Evolutionary conservation across 2,888 invertebrate genomes (phyloP).

Genomic region (Lissocephala sabroskyi): DNA sequence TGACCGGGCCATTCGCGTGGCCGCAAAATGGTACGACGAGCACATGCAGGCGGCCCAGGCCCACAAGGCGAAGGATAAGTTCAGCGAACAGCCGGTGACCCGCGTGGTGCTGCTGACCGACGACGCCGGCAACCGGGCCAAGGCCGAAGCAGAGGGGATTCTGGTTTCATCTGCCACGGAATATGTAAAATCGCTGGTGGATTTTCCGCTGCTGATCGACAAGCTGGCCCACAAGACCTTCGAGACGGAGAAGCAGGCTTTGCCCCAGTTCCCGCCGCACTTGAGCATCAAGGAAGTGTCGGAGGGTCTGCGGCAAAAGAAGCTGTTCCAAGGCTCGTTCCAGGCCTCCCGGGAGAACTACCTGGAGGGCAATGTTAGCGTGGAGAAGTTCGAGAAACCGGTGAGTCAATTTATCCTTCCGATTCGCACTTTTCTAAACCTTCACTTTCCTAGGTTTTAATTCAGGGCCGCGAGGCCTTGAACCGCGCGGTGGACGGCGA

Average conservation of each 20-base stretch:
- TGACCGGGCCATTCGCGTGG: slow-evolving; percentile 89
- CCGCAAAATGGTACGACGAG: slow-evolving; percentile 86
- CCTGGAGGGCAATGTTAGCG: slow-evolving; percentile 89
- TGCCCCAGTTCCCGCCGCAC: slow-evolving; percentile 88
- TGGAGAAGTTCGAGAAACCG: slow-evolving; percentile 84
- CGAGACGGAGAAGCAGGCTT: slow-evolving; percentile 75
- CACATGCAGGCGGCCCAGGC: slow-evolving; percentile 76
- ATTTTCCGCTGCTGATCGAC: slow-evolving; percentile 82
- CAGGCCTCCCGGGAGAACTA: slow-evolving; percentile 94
- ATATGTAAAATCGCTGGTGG: slow-evolving; percentile 83
- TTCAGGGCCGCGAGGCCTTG: slow-evolving; percentile 88
- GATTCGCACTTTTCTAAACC: background rate
- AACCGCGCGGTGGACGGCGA: slow-evolving; percentile 98
- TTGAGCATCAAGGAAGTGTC: slow-evolving; percentile 84
- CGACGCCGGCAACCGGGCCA: slow-evolving; percentile 83
- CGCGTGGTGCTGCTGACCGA: slow-evolving; percentile 87
- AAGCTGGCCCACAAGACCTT: slow-evolving; percentile 83
- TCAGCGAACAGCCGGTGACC: slow-evolving; percentile 68
- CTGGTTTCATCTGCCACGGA: slow-evolving; percentile 78
- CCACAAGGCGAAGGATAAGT: slow-evolving; percentile 32
- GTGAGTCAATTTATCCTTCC: slow-evolving; percentile 74
- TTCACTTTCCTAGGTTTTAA: slow-evolving; percentile 77
- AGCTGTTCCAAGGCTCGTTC: slow-evolving; percentile 85
- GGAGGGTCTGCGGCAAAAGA: slow-evolving; percentile 84
- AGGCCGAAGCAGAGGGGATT: slow-evolving; percentile 82